Evolutionary conservation across 53 echinoderm and acorn worm genomes (phyloP), one percentile per base, ranked within the genome.

Genomic region (Astropecten irregularis): DNA sequence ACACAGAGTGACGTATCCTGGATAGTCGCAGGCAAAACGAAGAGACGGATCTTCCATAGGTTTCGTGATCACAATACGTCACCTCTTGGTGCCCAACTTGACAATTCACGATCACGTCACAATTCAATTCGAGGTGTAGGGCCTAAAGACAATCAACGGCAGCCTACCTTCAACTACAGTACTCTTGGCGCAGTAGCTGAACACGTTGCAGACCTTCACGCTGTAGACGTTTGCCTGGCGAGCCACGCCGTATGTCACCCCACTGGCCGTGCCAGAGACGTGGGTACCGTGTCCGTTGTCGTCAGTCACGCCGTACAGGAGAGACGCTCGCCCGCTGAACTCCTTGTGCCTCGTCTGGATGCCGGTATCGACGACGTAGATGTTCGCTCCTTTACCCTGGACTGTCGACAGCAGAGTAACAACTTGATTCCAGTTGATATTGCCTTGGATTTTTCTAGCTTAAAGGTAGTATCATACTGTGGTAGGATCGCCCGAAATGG

Each of bases 291-390:
- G 69, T 9, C 69, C 69, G 14, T 38, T 46, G 69, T 23, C 38
- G 47, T 69, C 69, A 5, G 38, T 2, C 14, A 2, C 6, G 9
- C 69, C 69, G 5, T 22, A 69, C 28, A 69, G 30, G 9, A 69
- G 2, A n/a, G 27, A 30, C 0, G 69, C 69, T 16, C 69, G 69
- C 0, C 1, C 6, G 1, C 22, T 47, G 9, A 69, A 69, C 69
- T 28, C 69, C 28, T 30, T 48, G 23, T 69, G 69, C 1, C 48
- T 26, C 11, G 30, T 48, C 29, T 69, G 44, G 48, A 38, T 47
- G 69, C 69, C 69, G 27, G 69, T 69, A 30, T 69, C 69, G 18
- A 69, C 31, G 15, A 69, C 37, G 31, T 69, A 69, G 29, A 69
- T 27, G 49, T 69, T 69, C 3, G 48, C 69, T 10, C 69, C 69